Evolutionary conservation across 2,113 vertebrate genomes (phyloP).

Genomic region (Lontra canadensis): DNA sequence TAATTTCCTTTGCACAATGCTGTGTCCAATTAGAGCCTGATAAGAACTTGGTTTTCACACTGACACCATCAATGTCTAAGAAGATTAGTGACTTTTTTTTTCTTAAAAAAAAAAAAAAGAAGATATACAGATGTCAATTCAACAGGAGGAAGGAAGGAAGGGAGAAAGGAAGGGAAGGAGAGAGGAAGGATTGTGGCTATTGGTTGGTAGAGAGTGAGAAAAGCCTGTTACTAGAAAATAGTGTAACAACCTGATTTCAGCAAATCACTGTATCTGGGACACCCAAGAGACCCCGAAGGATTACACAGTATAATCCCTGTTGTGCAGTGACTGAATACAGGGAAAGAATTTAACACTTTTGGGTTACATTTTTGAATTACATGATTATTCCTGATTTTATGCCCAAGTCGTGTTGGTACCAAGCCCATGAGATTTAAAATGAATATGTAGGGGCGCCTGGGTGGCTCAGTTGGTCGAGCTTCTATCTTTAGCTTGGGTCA

Average conservation of each 20-base stretch:
- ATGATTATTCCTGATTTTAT: constrained; percentile 33
- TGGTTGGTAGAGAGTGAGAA: background rate
- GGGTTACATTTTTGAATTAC: constrained; percentile 13
- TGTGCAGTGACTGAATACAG: background rate
- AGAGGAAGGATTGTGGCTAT: background rate
- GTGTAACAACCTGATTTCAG: background rate
- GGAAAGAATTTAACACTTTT: background rate
- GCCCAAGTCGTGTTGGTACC: background rate
- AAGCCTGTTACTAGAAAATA: background rate
- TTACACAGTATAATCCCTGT: background rate
- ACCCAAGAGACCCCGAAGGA: background rate
- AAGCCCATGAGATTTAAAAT: constrained; percentile 9
- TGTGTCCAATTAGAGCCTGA: background rate
- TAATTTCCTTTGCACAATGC: constrained; percentile 12
- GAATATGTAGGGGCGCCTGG: background rate
- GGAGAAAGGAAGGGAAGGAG: background rate
- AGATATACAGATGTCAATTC: background rate
- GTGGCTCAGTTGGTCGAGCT: no score
- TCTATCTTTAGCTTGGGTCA: no score
- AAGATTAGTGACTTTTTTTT: background rate
- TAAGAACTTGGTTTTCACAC: background rate
- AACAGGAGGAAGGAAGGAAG: background rate
- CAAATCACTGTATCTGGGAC: background rate
- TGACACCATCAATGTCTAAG: background rate
- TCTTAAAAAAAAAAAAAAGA: background rate